Conservation (phyloP, 2,113 vertebrate species). For the Sardina pilchardus region DNA sequence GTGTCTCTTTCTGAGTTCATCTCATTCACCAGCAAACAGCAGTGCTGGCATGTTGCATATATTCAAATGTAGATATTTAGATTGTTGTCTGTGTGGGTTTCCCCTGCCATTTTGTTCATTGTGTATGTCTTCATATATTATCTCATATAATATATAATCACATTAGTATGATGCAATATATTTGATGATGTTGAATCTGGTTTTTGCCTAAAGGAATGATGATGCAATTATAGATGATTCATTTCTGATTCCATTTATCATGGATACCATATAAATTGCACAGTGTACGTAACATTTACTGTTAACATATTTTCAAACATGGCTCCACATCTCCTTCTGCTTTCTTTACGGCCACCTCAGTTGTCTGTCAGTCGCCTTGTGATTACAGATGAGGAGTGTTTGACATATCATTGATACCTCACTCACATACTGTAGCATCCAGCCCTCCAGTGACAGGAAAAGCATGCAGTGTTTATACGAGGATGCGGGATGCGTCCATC, state of each 20-base stretch:
- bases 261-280: background rate
- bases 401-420: conserved; percentile 10
- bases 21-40: background rate
- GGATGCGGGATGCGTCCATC: background rate
- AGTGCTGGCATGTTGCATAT: background rate
- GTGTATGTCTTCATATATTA: background rate
- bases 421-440: conserved; percentile 9
- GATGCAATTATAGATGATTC: background rate
- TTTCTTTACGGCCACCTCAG: background rate
- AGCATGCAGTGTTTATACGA: conserved; percentile 2
- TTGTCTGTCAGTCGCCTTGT: background rate
- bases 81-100: background rate
- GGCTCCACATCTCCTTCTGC: background rate
- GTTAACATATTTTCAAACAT: background rate
- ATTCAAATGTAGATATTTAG: too few relatives aligned
- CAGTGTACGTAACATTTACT: background rate
- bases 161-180: background rate
- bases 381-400: background rate
- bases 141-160: background rate
- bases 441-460: background rate
- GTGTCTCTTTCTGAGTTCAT: background rate
- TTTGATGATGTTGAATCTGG: background rate
- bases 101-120: background rate
- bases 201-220: background rate
- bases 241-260: background rate